Conservation (phyloP, 2,888 invertebrate genomes). For the Hoplodrina ambigua region DNA sequence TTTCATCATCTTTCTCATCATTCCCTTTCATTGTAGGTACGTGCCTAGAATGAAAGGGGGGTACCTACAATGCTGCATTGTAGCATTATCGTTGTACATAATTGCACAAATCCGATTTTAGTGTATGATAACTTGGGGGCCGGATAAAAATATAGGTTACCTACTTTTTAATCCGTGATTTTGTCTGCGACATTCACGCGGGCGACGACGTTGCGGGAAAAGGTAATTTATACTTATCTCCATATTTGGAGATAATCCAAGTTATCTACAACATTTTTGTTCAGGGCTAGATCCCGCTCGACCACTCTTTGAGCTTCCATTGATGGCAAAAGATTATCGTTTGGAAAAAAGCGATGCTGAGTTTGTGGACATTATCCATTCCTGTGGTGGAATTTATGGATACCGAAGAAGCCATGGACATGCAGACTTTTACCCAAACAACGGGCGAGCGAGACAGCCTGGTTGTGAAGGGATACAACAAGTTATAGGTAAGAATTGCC, state of each 20-base stretch:
- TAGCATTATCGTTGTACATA: too few species aligned
- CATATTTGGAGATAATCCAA: neutral
- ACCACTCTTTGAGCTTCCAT: conserved; percentile 90
- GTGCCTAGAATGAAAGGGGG: too few species aligned
- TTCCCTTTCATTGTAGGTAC: too few species aligned
- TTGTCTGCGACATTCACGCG: too few species aligned
- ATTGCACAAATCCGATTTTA: too few species aligned
- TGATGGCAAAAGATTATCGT: conserved; percentile 75
- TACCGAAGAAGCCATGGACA: conserved; percentile 91
- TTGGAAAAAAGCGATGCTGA: conserved; percentile 92
- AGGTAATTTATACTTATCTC: neutral
- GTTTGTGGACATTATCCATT: conserved; percentile 94
- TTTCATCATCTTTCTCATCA: too few species aligned
- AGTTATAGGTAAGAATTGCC: conserved; percentile 72
- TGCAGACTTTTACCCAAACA: conserved; percentile 94
- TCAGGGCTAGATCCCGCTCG: conserved; percentile 92
- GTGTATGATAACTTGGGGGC: too few species aligned
- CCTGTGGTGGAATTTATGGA: conserved; percentile 92
- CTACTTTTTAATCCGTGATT: too few species aligned
- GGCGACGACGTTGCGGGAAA: neutral
- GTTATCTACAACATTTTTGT: neutral
- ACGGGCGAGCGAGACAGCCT: conserved; percentile 92
- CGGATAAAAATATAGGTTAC: too few species aligned
- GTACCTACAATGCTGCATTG: too few species aligned
- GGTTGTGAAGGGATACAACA: conserved; percentile 90